Percentiles rank a stretch among this genome's conserved stretches.
phyloP scores from a whole-genome alignment of 2,113 vertebrate genomes.

The Campylomormyrus numenius region DNA sequence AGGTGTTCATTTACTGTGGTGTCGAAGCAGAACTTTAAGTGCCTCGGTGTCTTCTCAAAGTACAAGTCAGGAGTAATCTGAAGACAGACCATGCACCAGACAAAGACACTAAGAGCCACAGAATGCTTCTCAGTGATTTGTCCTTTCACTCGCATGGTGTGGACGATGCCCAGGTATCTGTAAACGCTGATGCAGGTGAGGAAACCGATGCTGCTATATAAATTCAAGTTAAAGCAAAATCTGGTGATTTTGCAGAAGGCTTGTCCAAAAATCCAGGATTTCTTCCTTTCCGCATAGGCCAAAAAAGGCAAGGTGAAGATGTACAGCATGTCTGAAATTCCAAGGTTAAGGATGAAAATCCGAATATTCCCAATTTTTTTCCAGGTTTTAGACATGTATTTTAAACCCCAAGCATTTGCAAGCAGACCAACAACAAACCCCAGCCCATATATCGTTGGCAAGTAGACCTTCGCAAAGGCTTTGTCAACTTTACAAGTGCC shows the following conservation, averaged over 20 bases:
- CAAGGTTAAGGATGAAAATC: constrained; percentile 63
- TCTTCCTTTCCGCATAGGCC: constrained; percentile 40
- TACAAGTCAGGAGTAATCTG: constrained; percentile 59
- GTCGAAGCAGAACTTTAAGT: constrained; percentile 40
- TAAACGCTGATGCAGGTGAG: constrained; percentile 74
- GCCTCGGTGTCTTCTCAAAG: constrained; percentile 40
- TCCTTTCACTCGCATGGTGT: constrained; percentile 61
- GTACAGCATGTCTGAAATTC: constrained; percentile 66
- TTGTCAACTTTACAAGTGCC: background rate
- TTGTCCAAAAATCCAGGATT: constrained; percentile 61
- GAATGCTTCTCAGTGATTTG: constrained; percentile 40
- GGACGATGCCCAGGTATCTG: constrained; percentile 71
- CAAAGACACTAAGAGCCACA: constrained; percentile 27
- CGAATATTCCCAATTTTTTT: constrained; percentile 42
- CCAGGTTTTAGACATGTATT: constrained; percentile 39
- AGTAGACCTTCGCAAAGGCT: constrained; percentile 45
- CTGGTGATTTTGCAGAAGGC: constrained; percentile 63
- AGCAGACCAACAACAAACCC: constrained; percentile 63
- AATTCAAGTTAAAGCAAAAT: constrained; percentile 67
- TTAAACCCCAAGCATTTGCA: constrained; percentile 56
- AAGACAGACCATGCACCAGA: constrained; percentile 58
- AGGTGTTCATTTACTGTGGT: constrained; percentile 31
- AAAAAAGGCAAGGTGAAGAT: constrained; percentile 68
- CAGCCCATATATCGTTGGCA: constrained; percentile 54
- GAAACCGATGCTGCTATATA: constrained; percentile 74